Evolutionary conservation across 2,797 vertebrate genomes (phyloP).

Genomic region (Hippoglossus hippoglossus): DNA sequence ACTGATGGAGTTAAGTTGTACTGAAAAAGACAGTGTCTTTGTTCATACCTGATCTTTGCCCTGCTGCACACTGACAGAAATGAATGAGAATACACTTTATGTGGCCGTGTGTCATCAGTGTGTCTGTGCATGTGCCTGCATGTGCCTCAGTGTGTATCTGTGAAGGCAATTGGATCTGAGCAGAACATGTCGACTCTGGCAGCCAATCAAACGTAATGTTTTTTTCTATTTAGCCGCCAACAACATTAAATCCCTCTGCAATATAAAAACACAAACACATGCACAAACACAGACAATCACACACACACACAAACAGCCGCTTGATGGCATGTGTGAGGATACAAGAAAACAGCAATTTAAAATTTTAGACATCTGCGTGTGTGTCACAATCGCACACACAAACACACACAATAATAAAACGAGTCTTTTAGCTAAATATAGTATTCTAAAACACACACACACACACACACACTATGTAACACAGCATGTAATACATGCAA

Average conservation of each 20-base stretch:
- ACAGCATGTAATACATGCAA: constrained; percentile 3
- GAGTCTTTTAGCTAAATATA: constrained; percentile 4
- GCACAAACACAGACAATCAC: constrained; percentile 5
- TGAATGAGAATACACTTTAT: not conserved
- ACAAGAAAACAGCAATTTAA: constrained; percentile 23
- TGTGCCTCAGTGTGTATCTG: constrained; percentile 44
- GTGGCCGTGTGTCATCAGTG: constrained; percentile 22
- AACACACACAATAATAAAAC: constrained; percentile 18
- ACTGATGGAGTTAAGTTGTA: not conserved
- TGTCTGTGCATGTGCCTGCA: constrained; percentile 15
- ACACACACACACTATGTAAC: not conserved
- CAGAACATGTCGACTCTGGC: constrained; percentile 71
- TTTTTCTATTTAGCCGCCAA: constrained; percentile 59
- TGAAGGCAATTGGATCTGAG: constrained; percentile 67
- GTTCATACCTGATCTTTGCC: not conserved
- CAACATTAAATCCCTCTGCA: constrained; percentile 59
- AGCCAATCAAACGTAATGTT: constrained; percentile 64
- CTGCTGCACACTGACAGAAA: not conserved
- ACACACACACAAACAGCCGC: not conserved
- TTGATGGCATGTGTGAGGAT: constrained; percentile 27
- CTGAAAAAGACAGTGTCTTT: not conserved
- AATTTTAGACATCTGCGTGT: constrained; percentile 15
- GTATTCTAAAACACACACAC: constrained; percentile 13
- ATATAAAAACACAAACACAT: constrained; percentile 36
- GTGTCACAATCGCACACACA: constrained; percentile 29